phyloP scores from a whole-genome alignment of 2,888 invertebrate species.

The Agrochola lychnidis region DNA sequence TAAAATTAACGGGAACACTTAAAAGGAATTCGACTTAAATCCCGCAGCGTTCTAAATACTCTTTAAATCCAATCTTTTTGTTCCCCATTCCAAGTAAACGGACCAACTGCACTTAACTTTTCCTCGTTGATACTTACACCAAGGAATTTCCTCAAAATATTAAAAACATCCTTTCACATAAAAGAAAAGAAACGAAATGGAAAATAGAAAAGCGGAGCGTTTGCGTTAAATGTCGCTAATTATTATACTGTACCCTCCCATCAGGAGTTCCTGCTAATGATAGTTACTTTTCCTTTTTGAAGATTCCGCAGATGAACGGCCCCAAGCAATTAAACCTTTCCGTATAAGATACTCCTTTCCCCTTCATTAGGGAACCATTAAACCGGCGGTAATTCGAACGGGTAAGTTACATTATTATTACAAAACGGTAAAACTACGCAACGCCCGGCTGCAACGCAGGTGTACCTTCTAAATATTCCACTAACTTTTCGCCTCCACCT shows the following conservation, averaged over 20 bases:
- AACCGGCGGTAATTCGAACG: constrained; percentile 46
- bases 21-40: constrained; percentile 26
- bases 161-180: constrained; percentile 48
- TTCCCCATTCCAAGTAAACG: constrained; percentile 18
- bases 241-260: constrained; percentile 61
- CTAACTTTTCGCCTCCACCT: constrained; percentile 38
- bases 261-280: constrained; percentile 66
- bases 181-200: constrained; percentile 52
- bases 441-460: constrained; percentile 38
- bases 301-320: constrained; percentile 69
- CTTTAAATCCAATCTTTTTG: constrained; percentile 32
- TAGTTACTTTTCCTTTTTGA: constrained; percentile 71
- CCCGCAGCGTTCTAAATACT: constrained; percentile 16
- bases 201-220: constrained; percentile 56
- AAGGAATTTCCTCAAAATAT: constrained; percentile 40
- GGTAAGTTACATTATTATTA: constrained; percentile 48
- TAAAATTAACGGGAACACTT: neutral
- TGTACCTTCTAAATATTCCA: constrained; percentile 51
- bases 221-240: constrained; percentile 65
- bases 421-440: constrained; percentile 47
- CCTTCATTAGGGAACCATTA: constrained; percentile 58
- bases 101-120: constrained; percentile 41
- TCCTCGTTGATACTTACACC: neutral
- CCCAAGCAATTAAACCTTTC: constrained; percentile 67
- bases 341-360: constrained; percentile 64